Base-by-base conservation (phyloP, 2,113 vertebrate species). In the Picathartes gymnocephalus region DNA sequence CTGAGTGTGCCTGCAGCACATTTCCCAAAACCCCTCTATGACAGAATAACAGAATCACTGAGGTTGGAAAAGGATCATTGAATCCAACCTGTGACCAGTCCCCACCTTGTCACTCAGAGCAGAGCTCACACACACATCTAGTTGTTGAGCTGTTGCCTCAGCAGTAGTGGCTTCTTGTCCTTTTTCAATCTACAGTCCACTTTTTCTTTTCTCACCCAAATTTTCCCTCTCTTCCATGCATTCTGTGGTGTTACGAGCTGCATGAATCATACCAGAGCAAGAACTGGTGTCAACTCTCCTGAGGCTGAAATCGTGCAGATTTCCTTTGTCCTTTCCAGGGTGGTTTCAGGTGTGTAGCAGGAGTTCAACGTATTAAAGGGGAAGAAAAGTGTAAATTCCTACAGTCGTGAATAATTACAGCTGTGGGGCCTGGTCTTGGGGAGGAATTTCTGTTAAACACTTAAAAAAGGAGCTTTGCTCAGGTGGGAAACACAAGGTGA, bases 101-200 rank as follows among this genome's bases (percentile, higher is more conserved):
- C 50, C 24, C 24, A 21, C 35, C 20, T 50, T 50, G 42, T 85
- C 61, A 66, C 20, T 11, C 37, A 50, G 44, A 35, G 23, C 51
- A 57, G 35, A 50, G 31, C 42, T 57, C 51, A 30, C 21, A 35
- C 44, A 51, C 82, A 58, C 17, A 25, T 37, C 24, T 40, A 1
- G 15, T 66, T 50, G 21, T 66, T 58, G 14, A 44, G 17, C 51
- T 66, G 13, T 76, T 58, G 44, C 27, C 31, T 50, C 61, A 68
- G 71, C 51, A 60, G 50, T 58, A 4, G 39, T 11, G 45, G 68
- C 3, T 45, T n/a, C 53, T 51, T 24, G 5, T 11, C 13, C 9
- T 30, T 31, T 24, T 20, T 30, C 22, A 25, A 2, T 17, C 60
- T 19, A 13, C 23, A 40, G 0, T 33, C 37, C 0, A 1, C 23